Base-by-base conservation (phyloP, 2,797 vertebrate genomes). In the Argya squamiceps region DNA sequence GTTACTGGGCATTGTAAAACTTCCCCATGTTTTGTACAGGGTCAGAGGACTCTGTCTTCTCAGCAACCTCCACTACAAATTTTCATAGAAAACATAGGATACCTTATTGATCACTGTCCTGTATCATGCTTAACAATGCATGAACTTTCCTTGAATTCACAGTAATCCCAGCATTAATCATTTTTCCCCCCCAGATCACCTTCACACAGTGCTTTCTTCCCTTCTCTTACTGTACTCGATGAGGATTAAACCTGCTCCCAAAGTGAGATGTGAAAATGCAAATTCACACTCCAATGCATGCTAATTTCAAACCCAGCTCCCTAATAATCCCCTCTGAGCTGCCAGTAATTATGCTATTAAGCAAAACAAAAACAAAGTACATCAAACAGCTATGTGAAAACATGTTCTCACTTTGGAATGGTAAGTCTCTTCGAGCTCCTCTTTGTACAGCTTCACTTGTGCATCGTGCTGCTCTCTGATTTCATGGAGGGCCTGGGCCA, bases 361-460 rank as follows among this genome's bases (percentile, higher is more conserved):
- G 21, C 20, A 67, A 84, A 78, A 59, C 18, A 49, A 78, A 79
- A 77, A 27, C 56, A 36, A 52, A 87, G 16, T 3, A 19, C 26
- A 49, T 59, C 76, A 82, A 41, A 70, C 41, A 95, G 52, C 55
- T 39, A 16, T 18, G 81, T 22, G 43, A 81, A 59, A 78, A 49
- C 16, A 75, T 3, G 30, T 37, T 20, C 97, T 97, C 83, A 99
- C 99, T 93, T 99, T 99, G 92, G 98, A 81, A 7, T 93, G 27
- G 64, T 99, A 99, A 11, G 98, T 98, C 86, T 98, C 97, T 83
- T 99, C 98, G n/a, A 99, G 97, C 95, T 99, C 98, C 1, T 98
- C 97, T 95, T 98, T 99, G 97, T 99, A 99, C 24, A 98, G 75
- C 59, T 95, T 97, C 92, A 99, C 98, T 97, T 99, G 99, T 27